Evolutionary conservation across 2,888 invertebrate genomes (phyloP), one percentile per base, ranked within the genome.

Genomic region (Exocentrus adspersus): DNA sequence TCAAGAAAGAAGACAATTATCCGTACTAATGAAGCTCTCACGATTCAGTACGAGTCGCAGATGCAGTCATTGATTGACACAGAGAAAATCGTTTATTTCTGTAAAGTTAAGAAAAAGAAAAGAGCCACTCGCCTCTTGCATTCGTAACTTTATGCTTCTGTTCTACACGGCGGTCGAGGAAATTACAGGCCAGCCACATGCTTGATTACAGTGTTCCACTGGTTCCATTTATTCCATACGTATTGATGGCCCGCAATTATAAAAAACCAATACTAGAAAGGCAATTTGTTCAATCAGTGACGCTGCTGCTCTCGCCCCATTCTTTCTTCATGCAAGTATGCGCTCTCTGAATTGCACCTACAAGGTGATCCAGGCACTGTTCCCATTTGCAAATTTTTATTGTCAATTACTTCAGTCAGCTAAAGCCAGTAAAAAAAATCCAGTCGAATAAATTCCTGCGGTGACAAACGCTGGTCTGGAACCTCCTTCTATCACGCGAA

Each of bases 141-240:
- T n/a, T n/a, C n/a, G n/a, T n/a, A n/a, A n/a, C n/a, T n/a, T 16
- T 45, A 28, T 45, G 66, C 66, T 66, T 57, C 66, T 62, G 66
- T 56, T 66, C 60, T 66, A 66, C 66, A 62, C 66, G 51, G 57
- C 66, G 66, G 66, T 57, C 48, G 57, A 30, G 24, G 16, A 66
- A 66, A 66, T 66, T 66, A 66, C 62, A 66, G 66, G 50, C 58
- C 20, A 58, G 46, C 20, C 19, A n/a, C 42, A 10, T 64, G 9
- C 45, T 17, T 64, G 65, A 65, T 65, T 65, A 43, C 61, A 24
- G 53, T 48, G 37, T 63, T 58, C 64, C 41, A 56, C 32, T 41
- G 60, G 52, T 57, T 60, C 54, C 61, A 61, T 61, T 58, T 58
- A 65, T 65, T 61, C 54, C 65, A 53, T 24, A 61, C 51, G 21